These are phyloP conservation scores for Alethe castanea DNA, from an alignment of 2,113 vertebrate species.

Conservation along the genomic window DNA sequence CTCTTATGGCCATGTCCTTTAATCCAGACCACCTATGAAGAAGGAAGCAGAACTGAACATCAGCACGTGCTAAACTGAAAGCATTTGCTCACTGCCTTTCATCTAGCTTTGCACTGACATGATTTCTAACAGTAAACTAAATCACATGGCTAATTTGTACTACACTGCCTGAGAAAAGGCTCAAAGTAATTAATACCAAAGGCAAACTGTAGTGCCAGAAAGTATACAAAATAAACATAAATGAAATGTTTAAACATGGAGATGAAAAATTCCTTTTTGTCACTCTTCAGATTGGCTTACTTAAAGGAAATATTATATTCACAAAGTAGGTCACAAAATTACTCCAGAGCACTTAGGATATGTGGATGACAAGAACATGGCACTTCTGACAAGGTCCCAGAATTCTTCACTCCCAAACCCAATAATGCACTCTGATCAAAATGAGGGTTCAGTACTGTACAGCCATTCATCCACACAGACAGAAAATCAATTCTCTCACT, in stretches of 20 bases:
- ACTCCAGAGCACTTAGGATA: neutral
- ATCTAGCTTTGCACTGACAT: neutral
- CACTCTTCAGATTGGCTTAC: neutral
- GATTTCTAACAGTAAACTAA: neutral
- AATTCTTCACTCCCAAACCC: neutral
- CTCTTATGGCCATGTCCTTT: slow-evolving; percentile 98
- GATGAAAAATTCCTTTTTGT: neutral
- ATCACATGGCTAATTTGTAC: neutral
- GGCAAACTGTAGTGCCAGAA: neutral
- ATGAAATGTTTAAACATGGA: neutral
- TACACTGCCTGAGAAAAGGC: neutral
- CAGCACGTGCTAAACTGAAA: neutral
- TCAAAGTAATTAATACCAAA: neutral
- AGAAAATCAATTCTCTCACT: neutral
- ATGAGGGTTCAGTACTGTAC: neutral
- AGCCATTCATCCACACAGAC: neutral
- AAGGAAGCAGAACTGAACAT: neutral
- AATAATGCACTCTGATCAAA: neutral
- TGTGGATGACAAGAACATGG: neutral
- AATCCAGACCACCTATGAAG: slow-evolving; percentile 93
- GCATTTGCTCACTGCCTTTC: neutral
- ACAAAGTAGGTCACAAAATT: neutral
- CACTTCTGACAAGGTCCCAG: neutral
- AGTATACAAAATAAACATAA: neutral
- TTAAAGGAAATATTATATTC: neutral